phyloP scores from a whole-genome alignment of 2,797 vertebrate genomes.

The Lepilemur septentrionalis region DNA sequence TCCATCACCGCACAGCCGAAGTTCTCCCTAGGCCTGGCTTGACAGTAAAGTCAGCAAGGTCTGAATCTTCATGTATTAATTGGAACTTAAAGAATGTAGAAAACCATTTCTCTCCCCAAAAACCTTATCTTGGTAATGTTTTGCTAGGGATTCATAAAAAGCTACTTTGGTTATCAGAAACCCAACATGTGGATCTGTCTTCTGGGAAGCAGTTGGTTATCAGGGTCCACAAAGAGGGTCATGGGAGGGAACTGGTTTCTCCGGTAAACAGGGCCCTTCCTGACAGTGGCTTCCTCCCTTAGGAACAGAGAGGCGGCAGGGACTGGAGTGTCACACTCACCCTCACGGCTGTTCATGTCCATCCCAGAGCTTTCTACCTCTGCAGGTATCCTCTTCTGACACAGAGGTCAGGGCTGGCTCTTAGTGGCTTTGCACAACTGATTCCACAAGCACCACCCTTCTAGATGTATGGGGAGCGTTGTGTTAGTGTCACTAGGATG shows the following conservation, averaged over 20 bases:
- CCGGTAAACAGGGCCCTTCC: neutral
- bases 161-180: neutral
- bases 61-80: neutral
- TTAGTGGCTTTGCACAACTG: neutral
- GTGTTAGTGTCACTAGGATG: neutral
- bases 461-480: neutral
- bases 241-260: neutral
- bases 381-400: neutral
- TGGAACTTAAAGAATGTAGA: neutral
- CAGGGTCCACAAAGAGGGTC: neutral
- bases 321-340: neutral
- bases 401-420: neutral
- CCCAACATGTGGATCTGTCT: neutral
- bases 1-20: too few relatives aligned
- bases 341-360: neutral
- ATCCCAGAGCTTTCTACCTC: neutral
- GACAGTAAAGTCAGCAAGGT: neutral
- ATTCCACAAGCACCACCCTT: neutral
- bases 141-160: neutral
- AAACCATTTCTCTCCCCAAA: neutral
- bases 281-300: neutral
- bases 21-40: neutral
- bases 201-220: neutral
- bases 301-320: neutral
- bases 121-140: neutral